Conservation (phyloP, 1,140 invertebrate genomes). For the Procambarus virginalis region DNA sequence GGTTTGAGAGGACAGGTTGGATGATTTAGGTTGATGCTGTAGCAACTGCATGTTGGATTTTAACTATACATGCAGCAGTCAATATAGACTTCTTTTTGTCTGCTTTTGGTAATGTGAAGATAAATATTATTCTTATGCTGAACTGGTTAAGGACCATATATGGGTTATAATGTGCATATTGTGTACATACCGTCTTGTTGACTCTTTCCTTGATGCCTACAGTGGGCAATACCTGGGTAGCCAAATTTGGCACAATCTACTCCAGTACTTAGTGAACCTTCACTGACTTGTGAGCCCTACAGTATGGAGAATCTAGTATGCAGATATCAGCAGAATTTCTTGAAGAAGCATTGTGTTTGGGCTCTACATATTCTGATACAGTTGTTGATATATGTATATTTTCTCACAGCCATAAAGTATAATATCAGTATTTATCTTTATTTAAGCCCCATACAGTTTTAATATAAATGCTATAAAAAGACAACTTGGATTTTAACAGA, state of each 20-base stretch:
- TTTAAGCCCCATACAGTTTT: neutral
- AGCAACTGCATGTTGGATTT: neutral
- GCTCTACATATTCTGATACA: neutral
- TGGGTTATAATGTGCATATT: neutral
- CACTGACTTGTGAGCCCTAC: neutral
- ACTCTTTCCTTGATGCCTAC: neutral
- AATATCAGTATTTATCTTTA: neutral
- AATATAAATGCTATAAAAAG: neutral
- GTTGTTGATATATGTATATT: slow-evolving; percentile 15
- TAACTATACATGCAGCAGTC: neutral
- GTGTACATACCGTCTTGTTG: slow-evolving; percentile 2
- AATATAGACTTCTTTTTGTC: neutral
- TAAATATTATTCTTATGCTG: slow-evolving; percentile 8
- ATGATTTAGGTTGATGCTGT: neutral
- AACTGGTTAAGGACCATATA: neutral
- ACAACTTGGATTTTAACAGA: neutral
- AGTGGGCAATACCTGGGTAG: slow-evolving; percentile 8
- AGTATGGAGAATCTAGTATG: neutral
- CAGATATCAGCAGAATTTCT: neutral
- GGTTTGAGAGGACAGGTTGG: too few relatives aligned
- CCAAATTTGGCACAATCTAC: neutral
- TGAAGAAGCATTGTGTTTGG: neutral
- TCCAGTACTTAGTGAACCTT: neutral
- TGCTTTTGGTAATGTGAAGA: slow-evolving; percentile 4
- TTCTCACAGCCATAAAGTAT: neutral